Evolutionary conservation across 2,888 invertebrate species (phyloP).

Genomic region (Aleiodes alternator): DNA sequence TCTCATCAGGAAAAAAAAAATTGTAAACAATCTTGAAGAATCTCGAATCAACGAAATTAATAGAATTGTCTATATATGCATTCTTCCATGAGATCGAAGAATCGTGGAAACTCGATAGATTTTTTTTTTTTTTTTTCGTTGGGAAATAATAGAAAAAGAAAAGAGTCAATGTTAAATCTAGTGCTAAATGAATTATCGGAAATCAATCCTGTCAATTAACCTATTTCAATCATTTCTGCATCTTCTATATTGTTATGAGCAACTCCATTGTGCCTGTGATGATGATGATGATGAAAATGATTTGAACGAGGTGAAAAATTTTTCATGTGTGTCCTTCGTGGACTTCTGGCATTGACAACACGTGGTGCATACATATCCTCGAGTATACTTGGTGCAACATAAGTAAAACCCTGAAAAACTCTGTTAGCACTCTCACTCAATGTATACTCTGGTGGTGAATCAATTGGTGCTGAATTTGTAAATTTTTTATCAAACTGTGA

Average conservation of each 20-base stretch:
- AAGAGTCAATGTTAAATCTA: slow-evolving; percentile 9
- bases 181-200: not conserved
- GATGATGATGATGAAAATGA: slow-evolving; percentile 55
- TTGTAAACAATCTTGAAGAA: not conserved
- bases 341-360: slow-evolving; percentile 88
- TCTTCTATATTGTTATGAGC: slow-evolving; percentile 70
- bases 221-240: slow-evolving; percentile 59
- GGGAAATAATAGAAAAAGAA: slow-evolving; percentile 1
- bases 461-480: slow-evolving; percentile 97
- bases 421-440: slow-evolving; percentile 97
- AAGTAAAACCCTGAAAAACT: slow-evolving; percentile 99
- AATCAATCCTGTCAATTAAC: slow-evolving; percentile 44
- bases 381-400: slow-evolving; percentile 97
- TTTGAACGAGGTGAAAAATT: slow-evolving; percentile 67
- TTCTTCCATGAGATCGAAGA: slow-evolving; percentile 44
- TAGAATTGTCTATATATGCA: slow-evolving; percentile 16
- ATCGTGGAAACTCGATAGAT: slow-evolving; percentile 40
- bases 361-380: slow-evolving; percentile 89
- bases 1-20: too few relatives aligned
- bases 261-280: slow-evolving; percentile 67
- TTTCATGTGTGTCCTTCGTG: slow-evolving; percentile 79
- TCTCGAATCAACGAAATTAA: not conserved
- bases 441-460: slow-evolving; percentile 95
- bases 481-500: slow-evolving; percentile 99
- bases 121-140: not conserved